Base-by-base conservation (phyloP, 92 coral and sea anemone genomes). In the Umimayanthus chanpuru region DNA sequence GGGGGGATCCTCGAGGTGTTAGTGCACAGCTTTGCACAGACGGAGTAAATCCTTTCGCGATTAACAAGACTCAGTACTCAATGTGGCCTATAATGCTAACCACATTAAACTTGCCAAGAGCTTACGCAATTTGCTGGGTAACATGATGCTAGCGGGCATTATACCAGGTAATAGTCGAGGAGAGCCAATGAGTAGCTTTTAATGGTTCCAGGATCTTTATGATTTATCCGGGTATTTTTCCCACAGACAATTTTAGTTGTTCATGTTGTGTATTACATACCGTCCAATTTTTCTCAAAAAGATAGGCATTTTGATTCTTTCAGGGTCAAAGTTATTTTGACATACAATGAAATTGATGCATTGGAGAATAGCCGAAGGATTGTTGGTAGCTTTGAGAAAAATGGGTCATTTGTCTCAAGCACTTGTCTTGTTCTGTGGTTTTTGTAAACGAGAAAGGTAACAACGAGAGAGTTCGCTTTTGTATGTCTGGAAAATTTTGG, bases 1-100 rank as follows among this genome's bases (percentile, higher is more conserved):
- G n/a, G n/a, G n/a, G n/a, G n/a, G 92, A 90, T 58, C 77, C 73
- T 36, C 72, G 92, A 38, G 89, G 92, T 10, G 65, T 90, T 14
- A 21, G 20, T 4, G 6, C 77, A 6, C 87, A 86, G 43, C 92
- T 86, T 73, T 86, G 81, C 25, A 90, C 92, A 12, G 90, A 90
- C 70, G 90, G 89, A 4, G 92, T 86, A 7, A 73, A 90, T 44
- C 92, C 90, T 0, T 90, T 86, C 55, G 87, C 86, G 12, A 23
- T 77, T 43, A 40, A 77, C 61, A 90, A 81, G 53, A 49, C 82
- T 11, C 39, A 43, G 18, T 91, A 91, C 43, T 87, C 93, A 1
- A 91, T 91, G 90, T 90, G 92, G 92, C 92, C 92, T 16, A 81
- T 90, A 32, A 86, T 90, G 92, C 83, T 86, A 1, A 80, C 87